These are phyloP conservation scores for Athalia rosae DNA, from an alignment of 2,888 invertebrate species.

Conservation along the genomic window DNA sequence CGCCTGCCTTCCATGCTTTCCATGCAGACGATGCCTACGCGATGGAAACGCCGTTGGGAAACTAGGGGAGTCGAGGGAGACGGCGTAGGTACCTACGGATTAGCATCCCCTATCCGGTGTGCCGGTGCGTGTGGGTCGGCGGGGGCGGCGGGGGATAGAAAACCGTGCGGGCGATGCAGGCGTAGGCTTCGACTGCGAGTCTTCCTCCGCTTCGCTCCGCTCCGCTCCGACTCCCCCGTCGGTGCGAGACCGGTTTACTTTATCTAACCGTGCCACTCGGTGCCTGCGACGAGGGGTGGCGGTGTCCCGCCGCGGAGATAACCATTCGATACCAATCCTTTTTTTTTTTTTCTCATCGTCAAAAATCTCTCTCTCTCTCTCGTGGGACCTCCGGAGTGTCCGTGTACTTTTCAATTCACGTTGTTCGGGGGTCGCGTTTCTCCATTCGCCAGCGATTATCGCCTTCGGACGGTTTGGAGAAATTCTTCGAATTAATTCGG, in stretches of 20 bases:
- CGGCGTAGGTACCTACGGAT: slow-evolving; percentile 36
- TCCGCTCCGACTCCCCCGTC: too few species aligned
- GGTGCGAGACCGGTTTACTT: slow-evolving; percentile 15
- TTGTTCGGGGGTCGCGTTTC: too few species aligned
- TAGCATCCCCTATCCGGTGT: slow-evolving; percentile 40
- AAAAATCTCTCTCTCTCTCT: too few species aligned
- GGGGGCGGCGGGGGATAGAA: background rate
- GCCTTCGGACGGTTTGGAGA: too few species aligned
- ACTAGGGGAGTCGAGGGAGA: background rate
- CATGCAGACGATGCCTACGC: slow-evolving; percentile 3
- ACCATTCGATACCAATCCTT: background rate
- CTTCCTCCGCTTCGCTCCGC: background rate
- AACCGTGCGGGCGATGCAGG: slow-evolving; percentile 6
- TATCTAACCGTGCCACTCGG: slow-evolving; percentile 42
- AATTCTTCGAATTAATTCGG: too few species aligned
- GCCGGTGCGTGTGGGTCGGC: slow-evolving; percentile 19
- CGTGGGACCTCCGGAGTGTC: background rate
- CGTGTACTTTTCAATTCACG: background rate
- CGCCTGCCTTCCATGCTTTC: slow-evolving; percentile 15
- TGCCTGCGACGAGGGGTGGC: background rate
- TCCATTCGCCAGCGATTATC: too few species aligned
- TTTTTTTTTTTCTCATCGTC: background rate
- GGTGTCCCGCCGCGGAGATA: background rate
- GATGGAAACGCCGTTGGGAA: slow-evolving; percentile 1
- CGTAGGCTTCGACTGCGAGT: background rate